Evolutionary conservation across 2,797 vertebrate genomes (phyloP).

Genomic region (Sternotherus odoratus): DNA sequence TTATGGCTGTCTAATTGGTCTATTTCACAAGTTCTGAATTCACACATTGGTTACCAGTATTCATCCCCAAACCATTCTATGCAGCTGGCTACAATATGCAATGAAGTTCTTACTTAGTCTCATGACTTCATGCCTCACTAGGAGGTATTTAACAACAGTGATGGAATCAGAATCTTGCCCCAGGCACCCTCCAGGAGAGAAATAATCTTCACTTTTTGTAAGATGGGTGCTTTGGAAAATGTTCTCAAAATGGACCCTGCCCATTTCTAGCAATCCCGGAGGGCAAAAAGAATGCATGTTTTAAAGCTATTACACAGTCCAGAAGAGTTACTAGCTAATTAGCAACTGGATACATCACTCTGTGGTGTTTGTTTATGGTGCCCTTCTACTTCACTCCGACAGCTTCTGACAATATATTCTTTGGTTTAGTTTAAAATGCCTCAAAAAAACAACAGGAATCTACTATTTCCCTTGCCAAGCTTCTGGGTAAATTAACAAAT

Average conservation of each 20-base stretch:
- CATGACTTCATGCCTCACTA: background rate
- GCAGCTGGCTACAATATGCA: background rate
- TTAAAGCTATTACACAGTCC: background rate
- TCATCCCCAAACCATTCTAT: background rate
- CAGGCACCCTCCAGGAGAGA: background rate
- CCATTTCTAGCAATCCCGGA: background rate
- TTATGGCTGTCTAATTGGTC: background rate
- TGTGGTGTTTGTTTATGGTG: background rate
- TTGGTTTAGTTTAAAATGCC: background rate
- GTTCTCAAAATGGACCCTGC: background rate
- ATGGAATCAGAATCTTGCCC: background rate
- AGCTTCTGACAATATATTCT: rapidly evolving
- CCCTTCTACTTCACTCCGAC: background rate
- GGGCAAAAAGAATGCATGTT: background rate
- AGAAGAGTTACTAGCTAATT: background rate
- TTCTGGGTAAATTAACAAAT: background rate
- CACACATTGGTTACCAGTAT: background rate
- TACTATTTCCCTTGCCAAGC: background rate
- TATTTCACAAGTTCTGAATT: background rate
- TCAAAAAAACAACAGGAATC: background rate
- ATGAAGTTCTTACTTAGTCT: background rate
- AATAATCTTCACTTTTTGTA: background rate
- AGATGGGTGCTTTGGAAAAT: background rate
- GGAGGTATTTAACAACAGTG: background rate
- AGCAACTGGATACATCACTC: background rate